Evolutionary conservation across 2,113 vertebrate genomes (phyloP), one percentile per base, ranked within the genome.

Genomic region (Diglossa brunneiventris): DNA sequence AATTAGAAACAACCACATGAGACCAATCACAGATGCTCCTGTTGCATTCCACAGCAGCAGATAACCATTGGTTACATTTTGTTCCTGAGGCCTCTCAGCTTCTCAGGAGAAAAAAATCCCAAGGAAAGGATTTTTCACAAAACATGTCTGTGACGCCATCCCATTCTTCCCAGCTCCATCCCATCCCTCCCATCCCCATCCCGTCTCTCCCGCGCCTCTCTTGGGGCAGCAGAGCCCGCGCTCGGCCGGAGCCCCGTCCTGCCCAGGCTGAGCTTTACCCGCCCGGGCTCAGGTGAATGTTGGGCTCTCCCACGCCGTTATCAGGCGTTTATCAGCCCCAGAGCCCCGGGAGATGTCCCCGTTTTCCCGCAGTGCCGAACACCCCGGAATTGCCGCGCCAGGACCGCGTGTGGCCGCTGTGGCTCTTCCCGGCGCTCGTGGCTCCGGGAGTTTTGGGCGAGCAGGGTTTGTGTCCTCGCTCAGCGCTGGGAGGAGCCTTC

Each of bases 361-460:
- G 2, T 13, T 8, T 6, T 19, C 16, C 3, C 30, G 13, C 63
- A 13, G 26, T 0, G 22, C 5, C 6, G 21, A 21, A 14, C 8
- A 4, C 12, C 42, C 72, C 8, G 0, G 21, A 5, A 8, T 0
- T 35, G 21, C 20, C 15, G 44, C 41, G 12, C 62, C 80, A 26
- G 26, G 18, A 4, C 22, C n/a, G 3, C 16, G 2, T 0, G 0
- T 1, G 31, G 42, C 24, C 5, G 0, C 64, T 1, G 41, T 0
- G 1, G 3, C 61, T 24, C 18, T 27, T 53, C 58, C 73, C 15
- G 24, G 16, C 1, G 58, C 50, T 28, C 11, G 9, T 2, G 47
- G 72, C 67, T 80, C 50, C 44, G 10, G 46, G 24, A 17, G 26
- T 55, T 44, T 63, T 39, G 69, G 84, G 18, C 37, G 30, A 21